These are phyloP conservation scores for Pteria penguin DNA, from an alignment of 2,888 invertebrate species.

Conservation along the genomic window DNA sequence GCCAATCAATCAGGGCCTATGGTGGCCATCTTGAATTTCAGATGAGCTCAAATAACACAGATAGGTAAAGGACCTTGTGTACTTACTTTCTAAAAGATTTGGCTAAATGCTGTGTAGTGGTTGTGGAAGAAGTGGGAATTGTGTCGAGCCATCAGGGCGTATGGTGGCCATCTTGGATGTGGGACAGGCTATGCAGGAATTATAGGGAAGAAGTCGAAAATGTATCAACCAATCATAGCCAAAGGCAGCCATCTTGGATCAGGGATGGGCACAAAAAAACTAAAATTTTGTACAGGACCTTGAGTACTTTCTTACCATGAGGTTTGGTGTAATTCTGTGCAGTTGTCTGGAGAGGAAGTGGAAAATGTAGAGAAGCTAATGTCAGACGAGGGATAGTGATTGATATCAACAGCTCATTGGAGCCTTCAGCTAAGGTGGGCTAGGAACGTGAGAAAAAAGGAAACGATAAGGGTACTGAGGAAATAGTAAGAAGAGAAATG, in stretches of 20 bases:
- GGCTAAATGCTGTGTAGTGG: neutral
- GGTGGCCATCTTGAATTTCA: neutral
- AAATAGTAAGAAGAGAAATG: too few relatives aligned
- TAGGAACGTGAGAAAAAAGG: too few relatives aligned
- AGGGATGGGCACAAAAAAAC: neutral
- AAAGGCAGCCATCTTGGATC: neutral
- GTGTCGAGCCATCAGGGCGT: neutral
- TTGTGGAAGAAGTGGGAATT: neutral
- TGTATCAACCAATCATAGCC: neutral
- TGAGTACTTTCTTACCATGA: neutral
- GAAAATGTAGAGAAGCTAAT: neutral
- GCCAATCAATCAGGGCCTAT: neutral
- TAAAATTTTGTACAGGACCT: neutral
- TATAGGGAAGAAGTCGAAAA: neutral
- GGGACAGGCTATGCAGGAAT: neutral
- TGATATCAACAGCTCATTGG: too few relatives aligned
- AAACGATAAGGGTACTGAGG: too few relatives aligned
- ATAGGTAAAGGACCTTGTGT: neutral
- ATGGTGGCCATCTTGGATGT: neutral
- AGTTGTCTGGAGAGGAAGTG: neutral
- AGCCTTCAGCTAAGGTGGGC: too few relatives aligned
- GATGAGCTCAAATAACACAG: neutral
- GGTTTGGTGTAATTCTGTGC: neutral
- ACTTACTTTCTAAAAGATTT: neutral
- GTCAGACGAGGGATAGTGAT: neutral